Evolutionary conservation across 2,113 vertebrate genomes (phyloP).

Genomic region (Haplochromis vanheusdeni): DNA sequence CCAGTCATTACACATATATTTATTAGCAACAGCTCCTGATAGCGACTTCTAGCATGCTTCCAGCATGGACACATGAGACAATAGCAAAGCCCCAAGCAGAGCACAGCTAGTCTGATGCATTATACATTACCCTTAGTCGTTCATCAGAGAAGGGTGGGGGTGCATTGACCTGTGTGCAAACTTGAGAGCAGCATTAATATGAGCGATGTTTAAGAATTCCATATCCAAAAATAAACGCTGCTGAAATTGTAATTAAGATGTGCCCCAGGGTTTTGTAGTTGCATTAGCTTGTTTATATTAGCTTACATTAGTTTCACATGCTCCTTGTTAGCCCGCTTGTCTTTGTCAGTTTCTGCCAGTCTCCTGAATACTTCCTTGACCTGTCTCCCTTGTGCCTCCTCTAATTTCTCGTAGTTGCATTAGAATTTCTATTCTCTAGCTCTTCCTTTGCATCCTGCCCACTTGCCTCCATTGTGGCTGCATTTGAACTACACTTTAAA

Average conservation of each 20-base stretch:
- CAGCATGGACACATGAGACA: constrained; percentile 15
- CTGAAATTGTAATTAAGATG: constrained; percentile 16
- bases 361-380: not conserved
- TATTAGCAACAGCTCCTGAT: not conserved
- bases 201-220: constrained; percentile 14
- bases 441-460: not conserved
- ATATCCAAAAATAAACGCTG: constrained; percentile 23
- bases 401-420: not conserved
- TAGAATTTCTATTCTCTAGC: not conserved
- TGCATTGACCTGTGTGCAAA: constrained; percentile 49
- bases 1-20: not conserved
- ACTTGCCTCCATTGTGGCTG: not conserved
- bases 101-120: constrained; percentile 40
- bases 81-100: constrained; percentile 13
- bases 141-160: constrained; percentile 47
- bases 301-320: not conserved
- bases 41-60: not conserved
- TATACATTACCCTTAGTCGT: constrained; percentile 58
- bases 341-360: not conserved
- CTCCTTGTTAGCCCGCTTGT: not conserved
- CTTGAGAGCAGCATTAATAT: constrained; percentile 51
- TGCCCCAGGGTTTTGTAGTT: not conserved
- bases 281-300: not conserved
- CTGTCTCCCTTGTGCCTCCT: not conserved
- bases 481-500: not conserved